These are phyloP conservation scores for Falco novaeseelandiae DNA, from an alignment of 2,797 vertebrate species.

Conservation along the genomic window DNA sequence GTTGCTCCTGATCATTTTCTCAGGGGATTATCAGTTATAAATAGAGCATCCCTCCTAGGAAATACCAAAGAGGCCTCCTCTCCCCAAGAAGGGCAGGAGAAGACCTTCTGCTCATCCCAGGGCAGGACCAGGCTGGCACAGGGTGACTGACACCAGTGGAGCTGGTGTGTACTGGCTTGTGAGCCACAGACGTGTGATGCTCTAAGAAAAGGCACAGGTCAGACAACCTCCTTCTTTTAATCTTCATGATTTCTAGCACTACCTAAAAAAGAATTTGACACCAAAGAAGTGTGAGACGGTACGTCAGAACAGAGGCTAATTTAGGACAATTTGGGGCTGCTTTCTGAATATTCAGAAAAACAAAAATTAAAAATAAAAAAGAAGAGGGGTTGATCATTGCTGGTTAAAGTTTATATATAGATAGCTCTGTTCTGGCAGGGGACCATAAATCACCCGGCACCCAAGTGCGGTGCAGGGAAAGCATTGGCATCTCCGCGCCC, in stretches of 20 bases:
- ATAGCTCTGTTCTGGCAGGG: background rate
- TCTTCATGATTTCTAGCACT: conserved; percentile 30
- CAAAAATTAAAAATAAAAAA: background rate
- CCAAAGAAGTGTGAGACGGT: conserved; percentile 41
- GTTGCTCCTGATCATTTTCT: conserved; percentile 23
- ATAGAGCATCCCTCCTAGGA: background rate
- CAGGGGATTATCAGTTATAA: conserved; percentile 23
- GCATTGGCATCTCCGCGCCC: background rate
- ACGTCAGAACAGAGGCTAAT: conserved; percentile 37
- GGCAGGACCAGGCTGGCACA: background rate
- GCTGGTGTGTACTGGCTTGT: background rate
- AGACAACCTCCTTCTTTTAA: background rate
- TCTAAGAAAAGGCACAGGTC: conserved; percentile 53
- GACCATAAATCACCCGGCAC: background rate
- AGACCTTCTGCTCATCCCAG: background rate
- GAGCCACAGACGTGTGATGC: background rate
- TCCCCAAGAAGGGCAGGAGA: background rate
- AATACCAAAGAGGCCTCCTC: conserved; percentile 3
- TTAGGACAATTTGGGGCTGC: background rate
- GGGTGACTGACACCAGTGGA: background rate
- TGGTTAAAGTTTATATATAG: background rate
- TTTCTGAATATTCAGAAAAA: background rate
- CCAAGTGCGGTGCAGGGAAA: background rate
- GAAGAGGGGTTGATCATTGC: background rate
- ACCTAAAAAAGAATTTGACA: conserved; percentile 38